Conservation (phyloP, 1,140 invertebrate genomes). For the Dinothrombium tinctorium region DNA sequence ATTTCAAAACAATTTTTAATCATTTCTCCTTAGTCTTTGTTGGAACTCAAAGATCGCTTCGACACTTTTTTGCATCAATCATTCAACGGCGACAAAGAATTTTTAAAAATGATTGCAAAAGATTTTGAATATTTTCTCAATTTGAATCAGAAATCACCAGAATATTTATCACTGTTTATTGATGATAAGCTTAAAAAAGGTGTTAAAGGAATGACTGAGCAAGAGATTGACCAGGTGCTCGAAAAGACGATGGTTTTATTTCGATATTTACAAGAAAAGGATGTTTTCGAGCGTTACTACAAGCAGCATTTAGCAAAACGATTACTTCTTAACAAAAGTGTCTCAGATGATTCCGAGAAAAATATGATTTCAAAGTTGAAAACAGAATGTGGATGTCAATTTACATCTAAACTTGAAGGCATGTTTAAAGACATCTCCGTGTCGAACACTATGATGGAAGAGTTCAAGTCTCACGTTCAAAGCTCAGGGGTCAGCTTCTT, state of each 20-base stretch:
- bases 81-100: slow-evolving; percentile 56
- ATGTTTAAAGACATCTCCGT: slow-evolving; percentile 99
- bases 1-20: slow-evolving; percentile 2
- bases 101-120: slow-evolving; percentile 87
- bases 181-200: slow-evolving; percentile 99
- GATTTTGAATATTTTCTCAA: slow-evolving; percentile 99
- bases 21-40: slow-evolving; percentile 46
- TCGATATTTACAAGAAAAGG: slow-evolving; percentile 97
- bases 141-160: slow-evolving; percentile 86
- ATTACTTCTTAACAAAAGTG: slow-evolving; percentile 86
- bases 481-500: slow-evolving; percentile 37
- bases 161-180: slow-evolving; percentile 97
- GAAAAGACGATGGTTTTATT: slow-evolving; percentile 99
- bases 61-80: slow-evolving; percentile 92
- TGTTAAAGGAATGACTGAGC: slow-evolving; percentile 96
- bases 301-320: slow-evolving; percentile 97
- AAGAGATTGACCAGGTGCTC: slow-evolving; percentile 86
- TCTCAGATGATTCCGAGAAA: slow-evolving; percentile 97
- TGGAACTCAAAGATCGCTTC: slow-evolving; percentile 92
- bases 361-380: slow-evolving; percentile 99
- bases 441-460: slow-evolving; percentile 94
- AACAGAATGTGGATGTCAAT: slow-evolving; percentile 99
- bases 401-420: slow-evolving; percentile 96
- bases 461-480: slow-evolving; percentile 70
- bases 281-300: slow-evolving; percentile 98